Evolutionary conservation across 2,888 invertebrate genomes (phyloP), one percentile per base, ranked within the genome.

Genomic region (Ceriagrion tenellum): DNA sequence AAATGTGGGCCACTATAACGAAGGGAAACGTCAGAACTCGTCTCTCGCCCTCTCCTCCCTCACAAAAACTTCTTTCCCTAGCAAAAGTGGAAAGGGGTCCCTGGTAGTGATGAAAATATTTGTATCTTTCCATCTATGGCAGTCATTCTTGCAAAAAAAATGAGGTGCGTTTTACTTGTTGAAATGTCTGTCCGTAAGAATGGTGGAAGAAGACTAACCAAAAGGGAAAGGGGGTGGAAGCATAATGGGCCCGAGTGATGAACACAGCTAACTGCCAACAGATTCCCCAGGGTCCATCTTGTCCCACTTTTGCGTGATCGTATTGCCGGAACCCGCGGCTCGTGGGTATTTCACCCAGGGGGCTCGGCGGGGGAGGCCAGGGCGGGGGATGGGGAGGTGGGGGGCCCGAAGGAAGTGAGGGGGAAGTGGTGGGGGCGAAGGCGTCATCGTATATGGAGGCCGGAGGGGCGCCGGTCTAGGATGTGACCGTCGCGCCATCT

Each of bases 241-340:
- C 35, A n/a, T 81, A 35, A 81, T 12, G 13, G 35, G 81, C 81
- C 35, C 81, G 18, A 81, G 26, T 81, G 81, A 81, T 81, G 81
- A 81, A 81, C 81, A 18, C 81, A 13, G 47, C 40, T 69, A 63
- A 69, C 59, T 26, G 69, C 74, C 74, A 74, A 23, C 10, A 93
- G 47, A 93, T 93, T 93, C 69, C 47, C 89, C 89, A 55, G 89
- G 89, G 89, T 47, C 89, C 55, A 47, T 40, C 47, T 47, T 93
- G 93, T 69, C 93, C 93, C 47, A 93, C 93, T 74, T 93, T 93
- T 47, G 93, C 47, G 93, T 40, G 93, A 93, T 93, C 93, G 69
- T 93, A 93, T 93, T 93, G 93, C 93, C 93, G 93, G 93, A 93
- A 93, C 93, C 93, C 55, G 55, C n/a, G n/a, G 89, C 89, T 89